Conservation (phyloP, 2,888 invertebrate genomes). For the Sphaerophoria taeniata region DNA sequence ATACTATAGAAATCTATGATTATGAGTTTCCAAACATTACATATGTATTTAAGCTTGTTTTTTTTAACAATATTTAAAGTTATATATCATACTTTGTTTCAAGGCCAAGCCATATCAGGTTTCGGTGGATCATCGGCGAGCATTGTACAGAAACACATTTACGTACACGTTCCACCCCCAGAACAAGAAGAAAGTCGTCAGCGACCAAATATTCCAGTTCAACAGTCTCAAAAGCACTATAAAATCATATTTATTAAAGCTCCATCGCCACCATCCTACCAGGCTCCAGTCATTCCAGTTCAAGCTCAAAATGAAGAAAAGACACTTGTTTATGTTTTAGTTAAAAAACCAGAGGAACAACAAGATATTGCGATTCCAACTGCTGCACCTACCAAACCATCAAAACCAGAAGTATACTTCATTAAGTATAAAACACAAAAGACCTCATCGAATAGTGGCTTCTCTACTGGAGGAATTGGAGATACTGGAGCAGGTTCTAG, state of each 20-base stretch:
- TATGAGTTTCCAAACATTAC: too few species aligned
- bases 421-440: slow-evolving; percentile 84
- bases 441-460: slow-evolving; percentile 78
- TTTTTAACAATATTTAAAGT: neutral
- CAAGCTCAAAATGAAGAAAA: slow-evolving; percentile 94
- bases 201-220: slow-evolving; percentile 85
- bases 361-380: slow-evolving; percentile 91
- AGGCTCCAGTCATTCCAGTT: slow-evolving; percentile 91
- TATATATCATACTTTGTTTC: neutral
- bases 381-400: slow-evolving; percentile 91
- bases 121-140: slow-evolving; percentile 82
- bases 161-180: slow-evolving; percentile 95
- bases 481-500: slow-evolving; percentile 75
- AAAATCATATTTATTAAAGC: slow-evolving; percentile 97
- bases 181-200: slow-evolving; percentile 89
- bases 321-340: slow-evolving; percentile 94
- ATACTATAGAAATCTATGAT: too few species aligned
- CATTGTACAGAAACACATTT: slow-evolving; percentile 93
- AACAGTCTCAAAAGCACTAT: slow-evolving; percentile 93
- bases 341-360: slow-evolving; percentile 93
- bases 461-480: slow-evolving; percentile 77
- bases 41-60: neutral
- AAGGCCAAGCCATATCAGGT: slow-evolving; percentile 78
- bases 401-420: slow-evolving; percentile 96
- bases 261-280: slow-evolving; percentile 91